Evolutionary conservation across 2,797 vertebrate genomes (phyloP).

Genomic region (Amphiprion clarkii): DNA sequence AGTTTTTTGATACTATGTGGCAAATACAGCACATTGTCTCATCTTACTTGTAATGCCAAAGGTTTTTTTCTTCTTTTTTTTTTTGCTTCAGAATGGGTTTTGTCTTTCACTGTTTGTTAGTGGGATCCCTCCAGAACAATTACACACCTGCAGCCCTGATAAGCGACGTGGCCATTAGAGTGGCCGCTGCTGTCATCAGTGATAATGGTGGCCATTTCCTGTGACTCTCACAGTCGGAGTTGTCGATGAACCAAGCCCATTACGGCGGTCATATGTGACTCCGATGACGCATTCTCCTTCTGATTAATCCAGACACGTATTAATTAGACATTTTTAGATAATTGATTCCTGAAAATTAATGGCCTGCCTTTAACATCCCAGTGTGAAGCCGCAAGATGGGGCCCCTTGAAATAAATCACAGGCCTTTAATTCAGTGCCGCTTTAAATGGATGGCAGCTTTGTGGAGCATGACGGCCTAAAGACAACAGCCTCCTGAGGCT

Average conservation of each 20-base stretch:
- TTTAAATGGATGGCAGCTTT: slow-evolving; percentile 43
- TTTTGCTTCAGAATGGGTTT: slow-evolving; percentile 28
- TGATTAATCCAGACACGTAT: slow-evolving; percentile 56
- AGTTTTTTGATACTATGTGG: slow-evolving; percentile 10
- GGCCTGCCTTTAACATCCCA: slow-evolving; percentile 36
- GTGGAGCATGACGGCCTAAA: slow-evolving; percentile 37
- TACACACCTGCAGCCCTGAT: slow-evolving; percentile 62
- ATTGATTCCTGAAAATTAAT: slow-evolving; percentile 48
- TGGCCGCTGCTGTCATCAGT: slow-evolving; percentile 27
- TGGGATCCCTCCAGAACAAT: slow-evolving; percentile 39
- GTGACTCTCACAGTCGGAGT: slow-evolving; percentile 21
- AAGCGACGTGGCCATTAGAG: slow-evolving; percentile 41
- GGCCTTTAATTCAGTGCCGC: slow-evolving; percentile 45
- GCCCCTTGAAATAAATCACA: slow-evolving; percentile 42
- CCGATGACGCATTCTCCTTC: slow-evolving; percentile 17
- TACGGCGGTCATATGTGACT: slow-evolving; percentile 30
- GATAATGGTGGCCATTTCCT: slow-evolving; percentile 48
- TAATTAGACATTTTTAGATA: slow-evolving; percentile 49
- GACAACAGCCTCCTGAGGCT: slow-evolving; percentile 49
- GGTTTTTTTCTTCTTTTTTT: not conserved
- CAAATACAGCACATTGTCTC: slow-evolving; percentile 46
- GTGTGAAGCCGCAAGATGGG: slow-evolving; percentile 5
- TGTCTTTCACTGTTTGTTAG: slow-evolving; percentile 40
- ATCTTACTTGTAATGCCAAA: slow-evolving; percentile 43
- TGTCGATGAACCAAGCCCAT: slow-evolving; percentile 41